Evolutionary conservation across 2,113 vertebrate genomes (phyloP).

Genomic region (Pantherophis guttatus): DNA sequence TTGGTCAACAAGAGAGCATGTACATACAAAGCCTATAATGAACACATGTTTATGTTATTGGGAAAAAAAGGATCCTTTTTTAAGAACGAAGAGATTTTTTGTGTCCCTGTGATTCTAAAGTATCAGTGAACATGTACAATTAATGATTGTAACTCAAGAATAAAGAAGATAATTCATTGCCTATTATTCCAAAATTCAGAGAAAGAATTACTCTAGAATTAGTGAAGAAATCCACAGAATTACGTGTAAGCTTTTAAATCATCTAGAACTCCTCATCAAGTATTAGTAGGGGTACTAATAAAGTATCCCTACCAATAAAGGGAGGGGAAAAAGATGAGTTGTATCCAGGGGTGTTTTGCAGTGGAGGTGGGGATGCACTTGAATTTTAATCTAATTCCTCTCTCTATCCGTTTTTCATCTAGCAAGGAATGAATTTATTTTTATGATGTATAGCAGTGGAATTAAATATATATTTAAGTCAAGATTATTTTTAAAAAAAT

Average conservation of each 20-base stretch:
- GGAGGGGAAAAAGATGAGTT: too few species aligned
- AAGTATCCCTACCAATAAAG: too few species aligned
- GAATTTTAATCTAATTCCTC: too few species aligned
- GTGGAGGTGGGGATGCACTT: too few species aligned
- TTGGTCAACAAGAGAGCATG: neutral
- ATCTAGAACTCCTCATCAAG: neutral
- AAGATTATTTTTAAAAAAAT: too few species aligned
- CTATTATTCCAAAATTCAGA: neutral
- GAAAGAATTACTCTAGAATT: neutral
- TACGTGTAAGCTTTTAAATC: neutral
- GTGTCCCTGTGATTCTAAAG: neutral
- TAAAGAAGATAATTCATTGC: neutral
- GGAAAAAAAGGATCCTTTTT: neutral
- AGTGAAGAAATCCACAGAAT: neutral
- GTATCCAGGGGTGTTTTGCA: too few species aligned
- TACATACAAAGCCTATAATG: neutral
- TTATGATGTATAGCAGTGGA: too few species aligned
- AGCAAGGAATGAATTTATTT: too few species aligned
- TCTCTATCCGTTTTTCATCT: too few species aligned
- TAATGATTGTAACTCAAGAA: neutral
- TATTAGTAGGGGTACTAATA: too few species aligned
- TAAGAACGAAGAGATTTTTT: neutral
- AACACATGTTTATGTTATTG: neutral
- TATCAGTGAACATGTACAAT: neutral
- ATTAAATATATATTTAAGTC: too few species aligned